Base-by-base conservation (phyloP, 2,797 vertebrate species). In the Acanthurus leucopareius region DNA sequence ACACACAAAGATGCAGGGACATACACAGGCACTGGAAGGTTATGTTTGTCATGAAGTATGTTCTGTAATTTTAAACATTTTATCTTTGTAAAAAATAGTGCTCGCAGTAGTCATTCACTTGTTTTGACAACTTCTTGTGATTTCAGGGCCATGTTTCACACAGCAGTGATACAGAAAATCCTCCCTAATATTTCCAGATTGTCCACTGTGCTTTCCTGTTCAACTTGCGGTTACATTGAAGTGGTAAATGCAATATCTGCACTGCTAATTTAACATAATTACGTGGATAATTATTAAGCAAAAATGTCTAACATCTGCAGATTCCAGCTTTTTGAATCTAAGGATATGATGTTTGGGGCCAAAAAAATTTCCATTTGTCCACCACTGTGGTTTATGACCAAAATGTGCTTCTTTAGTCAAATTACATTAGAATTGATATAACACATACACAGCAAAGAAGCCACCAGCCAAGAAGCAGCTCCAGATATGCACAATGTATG, bases 1-100 rank as follows among this genome's bases (percentile, higher is more conserved):
- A 45, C 40, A 56, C 32, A 62, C 20, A 15, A 3, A 28, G 15
- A 64, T 9, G 25, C 82, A 80, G 35, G 58, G 69, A 85, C 69
- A 62, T 7, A 52, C 70, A 82, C 25, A 61, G 38, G 38, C 42
- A 62, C 8, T 35, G 13, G 57, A 79, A 58, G 48, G 42, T 62
- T 69, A 68, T 25, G 58, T 75, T 59, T 57, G 40, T 16, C 1
- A 5, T 10, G 9, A 17, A 11, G 7, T 32, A 48, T 14, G 53
- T 42, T 10, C 10, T 49, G 58, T 45, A 3, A 38, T 65, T 58
- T 28, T 40, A 52, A 73, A 73, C 6, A 52, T n/a, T 20, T n/a
- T 17, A 10, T 28, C 7, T 15, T 5, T 25, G 35, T 48, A 70
- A 74, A 77, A 11, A 74, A 20, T 35, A 67, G 14, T 15, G 17